These are phyloP conservation scores for Nomada ferruginata DNA, from an alignment of 2,888 invertebrate species.

Conservation along the genomic window DNA sequence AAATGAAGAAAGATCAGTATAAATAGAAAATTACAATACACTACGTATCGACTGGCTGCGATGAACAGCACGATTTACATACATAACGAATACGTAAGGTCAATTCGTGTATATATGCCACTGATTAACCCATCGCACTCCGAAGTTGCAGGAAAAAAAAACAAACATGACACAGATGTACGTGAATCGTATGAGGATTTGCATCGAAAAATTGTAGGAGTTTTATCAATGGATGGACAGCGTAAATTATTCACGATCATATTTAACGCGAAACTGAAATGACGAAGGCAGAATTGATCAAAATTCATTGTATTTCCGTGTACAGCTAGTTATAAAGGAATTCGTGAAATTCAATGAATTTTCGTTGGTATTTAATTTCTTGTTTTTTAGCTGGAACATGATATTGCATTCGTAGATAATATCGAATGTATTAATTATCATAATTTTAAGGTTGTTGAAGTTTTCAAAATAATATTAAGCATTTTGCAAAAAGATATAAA, in stretches of 20 bases:
- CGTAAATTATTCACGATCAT: neutral
- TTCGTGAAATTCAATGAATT: neutral
- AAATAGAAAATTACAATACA: too few relatives aligned
- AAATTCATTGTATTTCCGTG: neutral
- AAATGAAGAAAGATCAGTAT: too few relatives aligned
- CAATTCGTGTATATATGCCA: too few relatives aligned
- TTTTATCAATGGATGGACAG: constrained; percentile 5
- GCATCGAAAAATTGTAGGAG: constrained; percentile 1
- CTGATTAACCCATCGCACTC: too few relatives aligned
- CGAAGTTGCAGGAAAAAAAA: neutral
- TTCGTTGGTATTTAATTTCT: neutral
- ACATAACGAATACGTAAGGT: too few relatives aligned
- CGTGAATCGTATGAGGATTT: neutral
- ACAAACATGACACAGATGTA: neutral
- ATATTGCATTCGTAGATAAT: neutral
- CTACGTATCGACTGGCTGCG: too few relatives aligned
- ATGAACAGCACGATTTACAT: too few relatives aligned
- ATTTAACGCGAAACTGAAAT: neutral
- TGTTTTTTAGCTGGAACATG: neutral
- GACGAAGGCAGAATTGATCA: neutral
- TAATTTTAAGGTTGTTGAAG: neutral
- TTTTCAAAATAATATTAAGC: too few relatives aligned
- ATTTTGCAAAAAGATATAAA: too few relatives aligned
- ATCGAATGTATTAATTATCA: neutral
- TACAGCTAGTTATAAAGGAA: neutral